Evolutionary conservation across 1,140 invertebrate genomes (phyloP), one percentile per base, ranked within the genome.

Genomic region (Orchesella cincta): DNA sequence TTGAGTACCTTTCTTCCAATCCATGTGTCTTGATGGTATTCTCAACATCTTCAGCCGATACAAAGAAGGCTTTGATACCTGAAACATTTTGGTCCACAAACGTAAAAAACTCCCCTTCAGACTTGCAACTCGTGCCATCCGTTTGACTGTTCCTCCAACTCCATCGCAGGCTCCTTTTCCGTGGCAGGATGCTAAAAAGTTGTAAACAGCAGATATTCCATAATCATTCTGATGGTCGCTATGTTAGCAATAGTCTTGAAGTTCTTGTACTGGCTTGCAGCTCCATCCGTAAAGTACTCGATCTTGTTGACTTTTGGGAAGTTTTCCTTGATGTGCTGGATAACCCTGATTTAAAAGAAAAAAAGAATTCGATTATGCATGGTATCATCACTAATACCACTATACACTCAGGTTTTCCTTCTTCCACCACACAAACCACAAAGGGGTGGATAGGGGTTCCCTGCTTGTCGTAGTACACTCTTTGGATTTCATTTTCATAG

Each of bases 131-230:
- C 71, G 5, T 16, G 78, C 74, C 8, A 35, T 34, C 39, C 67
- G 26, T 67, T 82, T 82, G 5, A 74, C 1, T n/a, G 72, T 34
- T 8, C 76, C 84, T 23, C 80, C 80, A n/a, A 85, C 76, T 23
- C 81, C 84, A 82, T 84, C 82, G 73, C 78, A 80, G 29, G 80
- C 34, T 29, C 76, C 73, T 80, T 84, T 83, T 0, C 84, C 83
- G 78, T 85, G 84, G 14, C 77, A 62, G 18, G 83, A 83, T 5
- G 82, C 83, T 78, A 80, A 84, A 78, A 83, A 85, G 67, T 84
- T 76, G 81, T 83, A 84, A 54, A 82, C 80, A 20, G 79, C 81
- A 31, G 35, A 29, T 0, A 83, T 54, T 5, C 76, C 77, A 77
- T 81, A 84, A 78, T 84, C 81, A 0, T n/a, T 73, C 1, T 46